Evolutionary conservation across 2,797 vertebrate genomes (phyloP).

Genomic region (Macrochelys suwanniensis): DNA sequence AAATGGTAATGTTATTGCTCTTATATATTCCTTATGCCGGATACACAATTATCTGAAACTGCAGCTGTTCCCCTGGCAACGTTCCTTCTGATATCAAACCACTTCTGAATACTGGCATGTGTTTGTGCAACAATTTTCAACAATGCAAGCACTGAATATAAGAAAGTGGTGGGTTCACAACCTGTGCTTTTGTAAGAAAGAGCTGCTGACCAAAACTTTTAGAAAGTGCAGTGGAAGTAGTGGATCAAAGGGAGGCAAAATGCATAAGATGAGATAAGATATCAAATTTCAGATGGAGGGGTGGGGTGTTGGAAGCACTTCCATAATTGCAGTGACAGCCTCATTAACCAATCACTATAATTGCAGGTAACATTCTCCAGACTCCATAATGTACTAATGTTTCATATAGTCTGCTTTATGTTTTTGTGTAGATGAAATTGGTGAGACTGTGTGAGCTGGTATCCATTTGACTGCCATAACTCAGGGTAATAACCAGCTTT

Average conservation of each 20-base stretch:
- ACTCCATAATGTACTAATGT: not conserved
- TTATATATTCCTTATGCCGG: not conserved
- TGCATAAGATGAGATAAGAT: constrained; percentile 7
- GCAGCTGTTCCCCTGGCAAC: constrained; percentile 17
- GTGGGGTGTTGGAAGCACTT: not conserved
- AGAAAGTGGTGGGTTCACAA: not conserved
- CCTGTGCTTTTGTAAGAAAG: constrained; percentile 11
- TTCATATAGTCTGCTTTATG: not conserved
- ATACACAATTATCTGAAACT: not conserved
- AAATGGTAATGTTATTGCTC: not conserved
- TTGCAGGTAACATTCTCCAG: not conserved
- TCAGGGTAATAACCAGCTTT: not conserved
- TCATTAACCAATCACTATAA: not conserved
- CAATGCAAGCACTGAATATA: not conserved
- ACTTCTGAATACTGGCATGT: not conserved
- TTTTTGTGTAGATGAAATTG: not conserved
- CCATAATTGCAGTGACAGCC: not conserved
- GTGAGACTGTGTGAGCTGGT: not conserved
- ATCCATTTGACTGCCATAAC: not conserved
- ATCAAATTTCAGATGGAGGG: not conserved
- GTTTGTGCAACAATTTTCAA: not conserved
- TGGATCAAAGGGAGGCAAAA: constrained; percentile 23
- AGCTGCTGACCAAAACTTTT: not conserved
- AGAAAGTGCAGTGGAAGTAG: not conserved
- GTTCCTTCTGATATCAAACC: not conserved